phyloP scores from a whole-genome alignment of 2,113 vertebrate genomes.

The Zapornia atra region DNA sequence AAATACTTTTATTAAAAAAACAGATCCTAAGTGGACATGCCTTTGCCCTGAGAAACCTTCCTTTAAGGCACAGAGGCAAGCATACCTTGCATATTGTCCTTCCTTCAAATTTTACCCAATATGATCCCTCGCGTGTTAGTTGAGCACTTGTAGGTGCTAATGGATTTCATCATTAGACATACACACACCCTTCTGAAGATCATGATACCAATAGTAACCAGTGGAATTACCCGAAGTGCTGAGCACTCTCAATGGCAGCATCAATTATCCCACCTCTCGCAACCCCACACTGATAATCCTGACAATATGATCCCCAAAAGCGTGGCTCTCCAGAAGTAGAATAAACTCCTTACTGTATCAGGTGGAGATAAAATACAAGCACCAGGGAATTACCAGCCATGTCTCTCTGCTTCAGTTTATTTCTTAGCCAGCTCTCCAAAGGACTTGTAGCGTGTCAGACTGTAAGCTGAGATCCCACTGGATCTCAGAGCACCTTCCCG shows the following conservation, averaged over 20 bases:
- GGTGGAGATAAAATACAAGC: neutral
- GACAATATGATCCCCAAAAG: neutral
- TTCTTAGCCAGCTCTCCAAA: neutral
- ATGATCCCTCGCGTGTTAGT: neutral
- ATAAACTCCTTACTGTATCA: neutral
- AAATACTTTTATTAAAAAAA: neutral
- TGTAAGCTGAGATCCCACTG: neutral
- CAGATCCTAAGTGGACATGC: neutral
- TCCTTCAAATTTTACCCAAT: neutral
- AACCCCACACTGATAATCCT: neutral
- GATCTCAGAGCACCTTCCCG: neutral
- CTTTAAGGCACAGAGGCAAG: neutral
- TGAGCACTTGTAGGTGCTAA: neutral
- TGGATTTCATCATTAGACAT: neutral
- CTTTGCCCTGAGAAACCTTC: neutral
- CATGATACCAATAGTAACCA: neutral
- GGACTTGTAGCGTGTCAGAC: neutral
- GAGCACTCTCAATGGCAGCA: neutral
- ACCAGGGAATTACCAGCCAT: neutral
- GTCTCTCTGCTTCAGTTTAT: neutral
- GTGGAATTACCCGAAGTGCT: neutral
- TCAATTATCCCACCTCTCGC: neutral
- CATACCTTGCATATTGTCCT: neutral
- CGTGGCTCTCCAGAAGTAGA: neutral
- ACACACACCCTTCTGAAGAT: neutral